Evolutionary conservation across 2,797 vertebrate genomes (phyloP).

Genomic region (Percopsis omiscomaycus): DNA sequence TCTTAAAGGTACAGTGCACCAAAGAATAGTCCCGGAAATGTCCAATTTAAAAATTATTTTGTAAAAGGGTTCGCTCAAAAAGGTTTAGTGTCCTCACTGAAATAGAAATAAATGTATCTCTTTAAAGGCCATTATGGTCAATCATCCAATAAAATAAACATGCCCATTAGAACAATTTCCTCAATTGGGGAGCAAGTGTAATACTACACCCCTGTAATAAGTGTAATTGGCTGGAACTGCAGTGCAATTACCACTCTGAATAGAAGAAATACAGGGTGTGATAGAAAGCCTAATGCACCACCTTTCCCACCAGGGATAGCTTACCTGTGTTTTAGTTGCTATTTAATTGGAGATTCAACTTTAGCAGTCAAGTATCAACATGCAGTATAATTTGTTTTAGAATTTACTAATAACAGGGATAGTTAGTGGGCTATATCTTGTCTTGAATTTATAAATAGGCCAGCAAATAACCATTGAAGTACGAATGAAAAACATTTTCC

Average conservation of each 20-base stretch:
- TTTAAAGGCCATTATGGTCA: no score
- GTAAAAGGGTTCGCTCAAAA: no score
- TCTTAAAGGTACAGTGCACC: constrained; percentile 61
- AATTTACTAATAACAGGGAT: no score
- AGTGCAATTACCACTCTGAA: constrained; percentile 59
- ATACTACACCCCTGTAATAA: constrained; percentile 22
- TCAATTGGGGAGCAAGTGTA: constrained; percentile 22
- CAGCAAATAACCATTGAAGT: no score
- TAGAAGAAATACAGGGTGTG: constrained; percentile 64
- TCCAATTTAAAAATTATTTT: constrained; percentile 18
- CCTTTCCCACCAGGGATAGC: constrained; percentile 55
- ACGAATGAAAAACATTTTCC: no score
- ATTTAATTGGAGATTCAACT: neutral
- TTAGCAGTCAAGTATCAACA: neutral
- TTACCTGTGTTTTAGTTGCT: neutral
- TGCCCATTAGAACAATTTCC: constrained; percentile 7
- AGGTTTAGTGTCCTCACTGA: neutral
- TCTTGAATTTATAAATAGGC: no score
- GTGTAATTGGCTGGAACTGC: constrained; percentile 58
- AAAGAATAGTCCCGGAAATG: constrained; percentile 38
- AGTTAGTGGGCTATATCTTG: no score
- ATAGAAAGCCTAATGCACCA: constrained; percentile 29
- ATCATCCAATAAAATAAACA: neutral
- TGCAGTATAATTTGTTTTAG: neutral
- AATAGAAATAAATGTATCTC: neutral